phyloP scores from a whole-genome alignment of 2,797 vertebrate species.

The Myotis myotis region DNA sequence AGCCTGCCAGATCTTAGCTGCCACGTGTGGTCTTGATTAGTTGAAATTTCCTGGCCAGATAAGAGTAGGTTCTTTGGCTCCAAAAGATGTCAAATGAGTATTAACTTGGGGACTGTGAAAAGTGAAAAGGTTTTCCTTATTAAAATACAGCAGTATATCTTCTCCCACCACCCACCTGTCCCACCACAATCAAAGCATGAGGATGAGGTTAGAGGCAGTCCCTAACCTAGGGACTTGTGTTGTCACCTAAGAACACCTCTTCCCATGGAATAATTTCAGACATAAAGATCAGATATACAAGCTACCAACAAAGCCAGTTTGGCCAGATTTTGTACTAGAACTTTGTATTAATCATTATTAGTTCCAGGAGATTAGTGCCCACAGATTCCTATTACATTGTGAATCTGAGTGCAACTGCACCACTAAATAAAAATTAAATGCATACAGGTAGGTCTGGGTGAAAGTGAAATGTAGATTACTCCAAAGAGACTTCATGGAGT shows the following conservation, averaged over 20 bases:
- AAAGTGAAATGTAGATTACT: not conserved
- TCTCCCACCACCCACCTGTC: not conserved
- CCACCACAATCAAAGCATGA: not conserved
- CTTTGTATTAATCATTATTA: not conserved
- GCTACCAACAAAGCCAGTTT: not conserved
- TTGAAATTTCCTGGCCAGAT: constrained; percentile 61
- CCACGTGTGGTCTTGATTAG: constrained; percentile 41
- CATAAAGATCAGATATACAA: not conserved
- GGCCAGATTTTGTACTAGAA: not conserved
- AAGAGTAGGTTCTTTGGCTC: constrained; percentile 52
- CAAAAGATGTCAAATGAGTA: constrained; percentile 37
- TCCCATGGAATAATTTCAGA: not conserved
- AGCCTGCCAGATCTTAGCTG: constrained; percentile 57
- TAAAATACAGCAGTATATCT: not conserved
- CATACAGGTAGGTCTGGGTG: not conserved
- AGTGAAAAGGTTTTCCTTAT: constrained; percentile 23
- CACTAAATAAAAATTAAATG: constrained; percentile 27
- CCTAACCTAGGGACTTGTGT: not conserved
- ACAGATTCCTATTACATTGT: not conserved
- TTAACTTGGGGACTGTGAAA: constrained; percentile 11
- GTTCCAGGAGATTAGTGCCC: not conserved
- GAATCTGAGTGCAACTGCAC: not conserved
- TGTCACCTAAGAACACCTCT: not conserved
- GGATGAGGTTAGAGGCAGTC: not conserved
- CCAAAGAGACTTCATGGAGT: not conserved